Base-by-base conservation (phyloP, 2,888 invertebrate species). In the Mythimna albipuncta region DNA sequence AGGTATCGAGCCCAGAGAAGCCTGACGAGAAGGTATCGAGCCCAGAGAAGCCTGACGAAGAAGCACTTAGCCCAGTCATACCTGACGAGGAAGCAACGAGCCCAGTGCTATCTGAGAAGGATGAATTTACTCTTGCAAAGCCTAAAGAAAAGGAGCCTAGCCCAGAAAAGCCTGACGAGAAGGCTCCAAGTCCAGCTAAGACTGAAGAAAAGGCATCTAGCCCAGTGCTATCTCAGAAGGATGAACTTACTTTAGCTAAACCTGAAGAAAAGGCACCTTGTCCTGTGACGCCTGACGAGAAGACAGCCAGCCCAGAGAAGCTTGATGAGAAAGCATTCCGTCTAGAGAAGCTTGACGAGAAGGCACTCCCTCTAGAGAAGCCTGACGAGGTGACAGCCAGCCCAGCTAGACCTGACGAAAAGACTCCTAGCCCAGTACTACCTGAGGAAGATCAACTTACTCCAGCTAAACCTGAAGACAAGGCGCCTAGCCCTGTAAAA, bases 281-380 rank as follows among this genome's bases (percentile, higher is more conserved):
- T n/a, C 16, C 19, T 4, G 26, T 21, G 16, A 16, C 38, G 10
- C 47, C 32, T 10, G 35, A 32, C 0, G n/a, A 13, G 0, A 78
- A 72, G 19, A 57, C 9, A 2, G 52, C 77, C 1, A 83, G 75
- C 32, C 62, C 67, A 11, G 9, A 64, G 0, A 62, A 77, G 10
- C 11, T 11, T 4, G 64, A 68, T 2, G 76, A 72, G 1, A 84
- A 79, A 16, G 38, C 21, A 11, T 52, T 64, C 1, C 84, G 78
- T 19, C 67, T 66, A 1, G 32, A 54, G 3, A 9, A 54, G 5
- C 21, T 5, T 9, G 71, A 57, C 35, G 54, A 69, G 2, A 44
- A 62, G 6, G 13, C 7, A 19, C 44, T 10, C 6, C 61, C 58
- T 50, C 69, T 68, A 13, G 11, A 21, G 1, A 7, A 61, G 2